phyloP scores from a whole-genome alignment of 2,888 invertebrate genomes.

The Sisyra terminalis region DNA sequence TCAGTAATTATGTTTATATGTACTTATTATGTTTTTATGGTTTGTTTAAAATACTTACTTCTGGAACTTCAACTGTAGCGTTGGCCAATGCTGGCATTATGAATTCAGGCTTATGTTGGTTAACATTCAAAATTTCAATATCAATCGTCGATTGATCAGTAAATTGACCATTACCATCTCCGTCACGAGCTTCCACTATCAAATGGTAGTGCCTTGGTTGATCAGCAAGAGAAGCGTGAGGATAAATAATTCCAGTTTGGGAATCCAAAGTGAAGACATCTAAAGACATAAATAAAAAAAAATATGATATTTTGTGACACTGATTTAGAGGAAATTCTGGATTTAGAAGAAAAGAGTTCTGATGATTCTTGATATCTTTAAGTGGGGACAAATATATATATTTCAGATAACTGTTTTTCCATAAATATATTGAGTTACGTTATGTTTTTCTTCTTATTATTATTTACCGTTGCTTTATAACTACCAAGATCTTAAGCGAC shows the following conservation, averaged over 20 bases:
- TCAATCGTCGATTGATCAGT: conserved; percentile 53
- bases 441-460: no score
- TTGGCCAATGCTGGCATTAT: conserved; percentile 59
- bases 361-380: no score
- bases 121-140: conserved; percentile 61
- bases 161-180: conserved; percentile 45
- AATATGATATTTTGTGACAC: no score
- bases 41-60: no score
- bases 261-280: conserved; percentile 62
- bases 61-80: conserved; percentile 65
- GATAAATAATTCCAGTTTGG: conserved; percentile 66
- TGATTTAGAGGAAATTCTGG: no score
- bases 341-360: no score
- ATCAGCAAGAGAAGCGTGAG: conserved; percentile 52
- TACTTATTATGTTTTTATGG: no score
- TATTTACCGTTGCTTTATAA: no score
- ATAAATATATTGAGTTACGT: conserved; percentile 14
- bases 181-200: conserved; percentile 53
- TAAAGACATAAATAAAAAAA: conserved; percentile 21
- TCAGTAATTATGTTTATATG: no score
- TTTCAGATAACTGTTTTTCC: no score
- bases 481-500: no score
- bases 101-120: conserved; percentile 68
- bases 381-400: no score
- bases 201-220: conserved; percentile 35